Evolutionary conservation across 2,797 vertebrate species (phyloP).

Genomic region (Morus bassanus): DNA sequence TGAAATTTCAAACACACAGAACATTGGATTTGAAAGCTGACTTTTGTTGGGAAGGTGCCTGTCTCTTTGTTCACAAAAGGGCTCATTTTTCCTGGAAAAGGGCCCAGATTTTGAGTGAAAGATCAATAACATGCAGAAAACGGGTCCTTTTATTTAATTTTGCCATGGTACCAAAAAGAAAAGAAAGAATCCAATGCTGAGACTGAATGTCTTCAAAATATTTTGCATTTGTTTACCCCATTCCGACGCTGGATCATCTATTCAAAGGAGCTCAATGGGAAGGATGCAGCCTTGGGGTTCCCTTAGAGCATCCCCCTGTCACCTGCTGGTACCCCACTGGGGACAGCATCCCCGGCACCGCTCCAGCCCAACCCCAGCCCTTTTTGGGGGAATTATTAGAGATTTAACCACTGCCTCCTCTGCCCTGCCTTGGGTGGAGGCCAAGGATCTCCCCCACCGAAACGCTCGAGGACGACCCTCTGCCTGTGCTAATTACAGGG

Average conservation of each 20-base stretch:
- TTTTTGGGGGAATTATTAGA: not conserved
- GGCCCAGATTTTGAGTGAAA: slow-evolving; percentile 68
- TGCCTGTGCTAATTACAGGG: not conserved
- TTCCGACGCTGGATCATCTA: not conserved
- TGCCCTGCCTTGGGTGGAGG: not conserved
- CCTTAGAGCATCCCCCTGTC: not conserved
- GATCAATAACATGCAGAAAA: slow-evolving; percentile 55
- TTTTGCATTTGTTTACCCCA: slow-evolving; percentile 51
- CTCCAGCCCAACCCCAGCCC: not conserved
- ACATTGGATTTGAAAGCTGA: slow-evolving; percentile 51
- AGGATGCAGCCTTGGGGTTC: not conserved
- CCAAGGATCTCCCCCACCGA: not conserved
- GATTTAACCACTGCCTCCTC: not conserved
- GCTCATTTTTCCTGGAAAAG: slow-evolving; percentile 65
- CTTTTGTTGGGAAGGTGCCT: slow-evolving; percentile 63
- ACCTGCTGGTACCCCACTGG: not conserved
- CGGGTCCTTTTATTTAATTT: slow-evolving; percentile 31
- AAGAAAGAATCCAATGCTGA: slow-evolving; percentile 11
- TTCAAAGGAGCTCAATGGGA: not conserved
- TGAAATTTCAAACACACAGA: slow-evolving; percentile 43
- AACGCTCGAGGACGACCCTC: not conserved
- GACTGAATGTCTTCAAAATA: slow-evolving; percentile 45
- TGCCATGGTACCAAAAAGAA: slow-evolving; percentile 13
- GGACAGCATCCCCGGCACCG: not conserved
- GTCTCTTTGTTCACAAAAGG: slow-evolving; percentile 62